Evolutionary conservation across 2,113 vertebrate species (phyloP), one percentile per base, ranked within the genome.

Genomic region (Psilopsiagon aurifrons): DNA sequence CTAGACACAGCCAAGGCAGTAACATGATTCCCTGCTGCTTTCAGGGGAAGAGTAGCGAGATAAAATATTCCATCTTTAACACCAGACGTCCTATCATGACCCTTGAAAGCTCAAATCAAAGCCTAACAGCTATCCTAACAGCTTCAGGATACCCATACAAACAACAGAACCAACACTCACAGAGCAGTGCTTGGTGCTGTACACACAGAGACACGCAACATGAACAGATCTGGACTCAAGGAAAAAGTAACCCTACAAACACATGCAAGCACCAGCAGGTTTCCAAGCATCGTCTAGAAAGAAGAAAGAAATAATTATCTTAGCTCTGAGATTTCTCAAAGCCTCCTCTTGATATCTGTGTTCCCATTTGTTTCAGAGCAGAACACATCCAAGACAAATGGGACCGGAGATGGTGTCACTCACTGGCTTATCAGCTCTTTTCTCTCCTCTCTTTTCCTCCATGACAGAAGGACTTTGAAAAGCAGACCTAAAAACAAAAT

Each of bases 291-390:
- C 39, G 47, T 35, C 77, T 71, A 89, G 43, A 78, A 93, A 67
- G 11, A 55, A 59, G 12, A 79, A 29, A 17, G 17, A 83, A 81
- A 79, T 17, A 43, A 41, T n/a, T 10, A 27, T 39, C 47, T 89
- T 67, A n/a, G 29, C 23, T 60, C 49, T 31, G 22, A 85, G 51
- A 73, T 64, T 74, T 87, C 62, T 55, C 49, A 71, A 78, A 79
- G 57, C 14, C 29, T 22, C 43, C 55, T 88, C 51, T 79, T 55
- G 46, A 64, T 51, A 78, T 4, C 28, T 5, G 2, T 37, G 31
- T 29, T 89, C n/a, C 88, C 47, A 71, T 68, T 91, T 93, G 44
- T 69, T 91, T 89, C 85, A 79, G 52, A 73, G n/a, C 39, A 88
- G n/a, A 49, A 33, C 57, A 28, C 62, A 90, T 55, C 44, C 57